Base-by-base conservation (phyloP, 2,113 vertebrate species). In the Pseudopodoces humilis region DNA sequence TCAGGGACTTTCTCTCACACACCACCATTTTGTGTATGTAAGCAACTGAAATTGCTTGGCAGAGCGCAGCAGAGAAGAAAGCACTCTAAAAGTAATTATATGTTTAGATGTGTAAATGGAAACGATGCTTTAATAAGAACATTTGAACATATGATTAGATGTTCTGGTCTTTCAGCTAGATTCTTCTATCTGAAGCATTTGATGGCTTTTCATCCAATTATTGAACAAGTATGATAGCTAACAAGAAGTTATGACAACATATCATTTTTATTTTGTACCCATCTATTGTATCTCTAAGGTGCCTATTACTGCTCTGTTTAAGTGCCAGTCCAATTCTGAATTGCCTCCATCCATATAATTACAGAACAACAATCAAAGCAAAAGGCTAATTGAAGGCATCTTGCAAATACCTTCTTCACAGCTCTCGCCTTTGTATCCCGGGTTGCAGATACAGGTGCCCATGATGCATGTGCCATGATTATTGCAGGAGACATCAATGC, bases 381-480 rank as follows among this genome's bases (percentile, higher is more conserved):
- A 69, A 90, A 80, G 71, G 71, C 70, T 75, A 92, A 92, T 39
- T 75, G 77, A 77, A 83, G 6, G 28, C 8, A 39, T 86, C 71
- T 47, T 30, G 59, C 44, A 74, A 70, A 95, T 97, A 99, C 99
- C 99, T 99, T 99, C 99, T 96, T 99, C 99, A 5, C 99, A 99
- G 98, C 98, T 99, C 94, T 99, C 99, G 18, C 99, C 99, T 78
- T 99, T 99, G 98, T 99, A 99, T 13, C 99, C 99, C 0, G 99
- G 99, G 95, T 99, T 99, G 95, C 99, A 99, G 98, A 99, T 99
- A 81, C 99, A 99, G 60, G 99, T 99, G 41, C 99, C 99, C 97
- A 98, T 98, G 95, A 99, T 99, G 96, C 99, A 99, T 1, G 99
- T 99, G 74, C 99, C 99, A 0, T 98, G 99, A 96, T 98, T 98